Evolutionary conservation across 2,113 vertebrate genomes (phyloP).

Genomic region (Noturus placidus): DNA sequence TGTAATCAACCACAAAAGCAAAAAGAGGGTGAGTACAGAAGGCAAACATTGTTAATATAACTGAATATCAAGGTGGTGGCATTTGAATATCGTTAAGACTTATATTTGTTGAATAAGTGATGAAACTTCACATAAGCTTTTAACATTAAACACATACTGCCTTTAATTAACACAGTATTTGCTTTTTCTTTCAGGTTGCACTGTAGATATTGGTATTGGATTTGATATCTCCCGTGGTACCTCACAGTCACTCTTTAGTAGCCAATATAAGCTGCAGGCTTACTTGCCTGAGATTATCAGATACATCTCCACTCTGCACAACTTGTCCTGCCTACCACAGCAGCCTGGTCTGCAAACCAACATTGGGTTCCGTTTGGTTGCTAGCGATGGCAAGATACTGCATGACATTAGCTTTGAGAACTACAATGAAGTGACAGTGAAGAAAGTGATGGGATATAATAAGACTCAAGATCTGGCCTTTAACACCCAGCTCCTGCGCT

Average conservation of each 20-base stretch:
- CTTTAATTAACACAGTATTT: constrained; percentile 25
- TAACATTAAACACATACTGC: neutral
- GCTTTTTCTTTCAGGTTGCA: constrained; percentile 68
- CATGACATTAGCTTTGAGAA: constrained; percentile 75
- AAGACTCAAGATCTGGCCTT: constrained; percentile 63
- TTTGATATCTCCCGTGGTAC: constrained; percentile 74
- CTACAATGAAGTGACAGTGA: constrained; percentile 64
- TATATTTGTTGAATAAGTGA: neutral
- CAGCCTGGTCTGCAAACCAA: constrained; percentile 32
- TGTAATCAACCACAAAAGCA: constrained; percentile 38
- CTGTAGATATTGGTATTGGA: constrained; percentile 77
- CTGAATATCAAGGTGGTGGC: neutral
- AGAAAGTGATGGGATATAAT: constrained; percentile 70
- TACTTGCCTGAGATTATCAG: constrained; percentile 65
- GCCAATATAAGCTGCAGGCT: constrained; percentile 65
- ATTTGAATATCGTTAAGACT: neutral
- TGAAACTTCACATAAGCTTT: neutral
- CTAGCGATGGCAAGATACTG: constrained; percentile 46
- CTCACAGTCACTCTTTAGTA: constrained; percentile 49
- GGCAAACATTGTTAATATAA: neutral
- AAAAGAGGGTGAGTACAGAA: neutral
- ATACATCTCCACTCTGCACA: constrained; percentile 56
- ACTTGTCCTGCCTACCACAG: constrained; percentile 63
- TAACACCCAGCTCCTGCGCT: constrained; percentile 70
- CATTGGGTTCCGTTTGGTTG: constrained; percentile 68